phyloP scores from a whole-genome alignment of 2,797 vertebrate species.

The Phataginus tetradactyla region DNA sequence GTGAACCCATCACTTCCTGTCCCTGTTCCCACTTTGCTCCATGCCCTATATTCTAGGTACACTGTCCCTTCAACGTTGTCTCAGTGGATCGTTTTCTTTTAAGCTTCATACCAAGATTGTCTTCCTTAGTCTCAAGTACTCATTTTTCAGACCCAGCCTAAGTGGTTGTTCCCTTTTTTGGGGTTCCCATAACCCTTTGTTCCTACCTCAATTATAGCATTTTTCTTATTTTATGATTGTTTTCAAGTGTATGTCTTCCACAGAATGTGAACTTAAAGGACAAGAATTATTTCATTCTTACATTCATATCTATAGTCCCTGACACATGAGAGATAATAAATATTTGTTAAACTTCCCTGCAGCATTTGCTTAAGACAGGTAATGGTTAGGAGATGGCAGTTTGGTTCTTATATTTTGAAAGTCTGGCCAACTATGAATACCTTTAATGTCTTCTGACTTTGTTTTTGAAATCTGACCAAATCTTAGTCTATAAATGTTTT shows the following conservation, averaged over 20 bases:
- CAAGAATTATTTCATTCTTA: neutral
- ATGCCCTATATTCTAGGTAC: neutral
- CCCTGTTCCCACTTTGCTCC: neutral
- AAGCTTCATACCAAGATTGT: neutral
- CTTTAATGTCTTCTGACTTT: slow-evolving; percentile 26
- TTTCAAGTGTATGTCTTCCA: neutral
- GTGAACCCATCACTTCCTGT: neutral
- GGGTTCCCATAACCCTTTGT: neutral
- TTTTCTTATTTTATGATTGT: slow-evolving; percentile 16
- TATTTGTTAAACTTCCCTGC: slow-evolving; percentile 17
- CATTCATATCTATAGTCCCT: neutral
- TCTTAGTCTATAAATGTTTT: slow-evolving; percentile 29
- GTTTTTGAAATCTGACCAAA: slow-evolving; percentile 37
- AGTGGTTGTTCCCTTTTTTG: neutral
- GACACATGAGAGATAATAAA: neutral
- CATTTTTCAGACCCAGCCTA: neutral
- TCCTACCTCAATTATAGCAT: neutral
- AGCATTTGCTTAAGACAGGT: slow-evolving; percentile 13
- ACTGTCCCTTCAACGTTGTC: neutral
- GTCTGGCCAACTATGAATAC: neutral
- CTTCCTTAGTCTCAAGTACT: neutral
- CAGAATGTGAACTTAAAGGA: neutral
- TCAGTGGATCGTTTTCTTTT: neutral
- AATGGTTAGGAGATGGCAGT: neutral
- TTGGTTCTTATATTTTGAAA: slow-evolving; percentile 45